Conservation (phyloP, 2,888 invertebrate genomes). For the Rhaphigaster nebulosa region DNA sequence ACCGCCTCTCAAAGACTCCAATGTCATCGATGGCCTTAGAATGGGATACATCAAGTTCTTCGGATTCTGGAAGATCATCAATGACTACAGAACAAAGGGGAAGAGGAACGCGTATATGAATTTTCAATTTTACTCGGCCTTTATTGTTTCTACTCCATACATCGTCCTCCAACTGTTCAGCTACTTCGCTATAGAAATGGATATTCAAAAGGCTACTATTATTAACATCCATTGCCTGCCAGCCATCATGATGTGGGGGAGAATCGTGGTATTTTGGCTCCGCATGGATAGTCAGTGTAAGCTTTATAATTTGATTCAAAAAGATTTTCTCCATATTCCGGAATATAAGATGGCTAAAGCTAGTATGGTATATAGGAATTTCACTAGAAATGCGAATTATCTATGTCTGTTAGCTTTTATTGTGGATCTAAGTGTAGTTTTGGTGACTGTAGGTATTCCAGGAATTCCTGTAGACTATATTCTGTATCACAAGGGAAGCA, state of each 20-base stretch:
- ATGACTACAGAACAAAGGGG: background rate
- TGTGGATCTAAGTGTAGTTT: background rate
- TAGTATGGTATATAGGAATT: background rate
- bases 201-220: background rate
- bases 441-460: background rate
- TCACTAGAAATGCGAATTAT: background rate
- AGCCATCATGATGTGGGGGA: background rate
- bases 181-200: background rate
- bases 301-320: background rate
- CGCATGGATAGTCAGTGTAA: background rate
- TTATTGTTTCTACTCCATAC: background rate
- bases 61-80: background rate
- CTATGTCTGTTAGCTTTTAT: background rate
- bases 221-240: background rate
- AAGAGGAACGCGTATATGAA: background rate
- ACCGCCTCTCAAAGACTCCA: background rate
- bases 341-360: background rate
- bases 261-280: background rate
- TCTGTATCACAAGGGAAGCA: background rate
- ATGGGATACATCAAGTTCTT: background rate
- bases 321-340: background rate
- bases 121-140: background rate
- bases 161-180: background rate
- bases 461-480: background rate
- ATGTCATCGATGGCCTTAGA: background rate